phyloP scores from a whole-genome alignment of 2,888 invertebrate genomes.

The Fabriciana adippe region DNA sequence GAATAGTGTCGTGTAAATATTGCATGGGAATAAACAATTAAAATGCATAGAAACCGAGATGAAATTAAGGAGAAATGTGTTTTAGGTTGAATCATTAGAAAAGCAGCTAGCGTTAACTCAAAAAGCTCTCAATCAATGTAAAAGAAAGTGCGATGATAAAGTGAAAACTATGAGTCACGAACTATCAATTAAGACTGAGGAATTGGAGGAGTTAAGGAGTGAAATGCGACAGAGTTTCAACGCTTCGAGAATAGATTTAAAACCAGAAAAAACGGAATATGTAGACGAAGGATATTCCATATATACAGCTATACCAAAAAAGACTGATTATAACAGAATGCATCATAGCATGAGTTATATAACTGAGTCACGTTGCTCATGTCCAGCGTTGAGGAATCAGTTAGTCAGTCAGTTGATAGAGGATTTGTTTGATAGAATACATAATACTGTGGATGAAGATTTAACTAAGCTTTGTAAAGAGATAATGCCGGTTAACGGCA shows the following conservation, averaged over 20 bases:
- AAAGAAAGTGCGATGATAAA: conserved; percentile 80
- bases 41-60: conserved; percentile 39
- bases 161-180: conserved; percentile 83
- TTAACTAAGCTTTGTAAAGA: conserved; percentile 69
- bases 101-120: conserved; percentile 81
- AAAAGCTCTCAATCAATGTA: conserved; percentile 78
- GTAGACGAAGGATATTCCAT: conserved; percentile 76
- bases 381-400: conserved; percentile 74
- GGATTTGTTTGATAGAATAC: conserved; percentile 73
- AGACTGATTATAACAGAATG: conserved; percentile 73
- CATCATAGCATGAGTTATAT: conserved; percentile 78
- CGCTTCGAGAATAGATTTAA: conserved; percentile 70
- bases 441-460: conserved; percentile 70
- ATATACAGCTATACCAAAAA: conserved; percentile 76
- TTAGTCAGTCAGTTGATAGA: conserved; percentile 76
- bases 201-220: conserved; percentile 74
- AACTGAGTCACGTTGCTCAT: conserved; percentile 70
- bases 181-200: conserved; percentile 79
- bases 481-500: conserved; percentile 58
- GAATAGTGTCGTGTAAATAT: conserved; percentile 59
- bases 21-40: conserved; percentile 53
- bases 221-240: conserved; percentile 73
- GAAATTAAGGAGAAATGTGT: conserved; percentile 74
- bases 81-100: conserved; percentile 83
- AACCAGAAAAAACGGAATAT: conserved; percentile 75